Base-by-base conservation (phyloP, 2,113 vertebrate genomes). In the Lampris megalopsis region DNA sequence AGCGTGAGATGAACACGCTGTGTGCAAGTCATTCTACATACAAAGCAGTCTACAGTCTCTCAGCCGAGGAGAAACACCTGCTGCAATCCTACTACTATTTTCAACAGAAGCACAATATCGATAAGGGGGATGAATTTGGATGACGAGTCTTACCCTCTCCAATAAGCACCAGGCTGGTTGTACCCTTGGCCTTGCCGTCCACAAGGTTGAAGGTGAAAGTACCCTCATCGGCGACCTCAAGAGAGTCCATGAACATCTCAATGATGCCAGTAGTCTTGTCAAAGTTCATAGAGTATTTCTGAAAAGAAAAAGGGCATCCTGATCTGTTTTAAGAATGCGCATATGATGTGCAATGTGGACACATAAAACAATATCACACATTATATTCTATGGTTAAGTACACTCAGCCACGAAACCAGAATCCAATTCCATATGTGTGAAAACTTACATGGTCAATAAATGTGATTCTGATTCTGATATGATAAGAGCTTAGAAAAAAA, bases 221-320 rank as follows among this genome's bases (percentile, higher is more conserved):
- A 65, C 98, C 98, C 91, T 99, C 98, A 81, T 99, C 97, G 0
- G 94, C 95, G 61, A 97, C 94, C 79, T 96, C 96, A 50, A 99
- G 93, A 40, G 93, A 97, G 77, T 99, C 97, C 97, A 99, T 98
- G 83, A 95, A 95, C 97, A 99, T 96, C 89, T 99, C 97, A 72
- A 99, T 91, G 73, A 99, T 94, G 53, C 98, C 97, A 0, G 95
- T 96, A 63, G 92, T 95, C 69, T 91, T 94, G 91, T 99, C 95
- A 40, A 99, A 92, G 56, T 95, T 95, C 96, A 98, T 97, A 71
- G 96, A 95, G 64, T 99, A 98, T 96, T 99, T 99, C 98, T 99
- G 59, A 10, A 79, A 65, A 60, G 5, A 65, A 57, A 9, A 52
- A 72, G 47, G 5, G 9, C 24, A 24, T 24, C 24, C 24, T 24